A percentile compares a stretch with the other conserved stretches of the same genome.
Conservation (phyloP, 2,888 invertebrate species). For the Ernsta delagoae region DNA sequence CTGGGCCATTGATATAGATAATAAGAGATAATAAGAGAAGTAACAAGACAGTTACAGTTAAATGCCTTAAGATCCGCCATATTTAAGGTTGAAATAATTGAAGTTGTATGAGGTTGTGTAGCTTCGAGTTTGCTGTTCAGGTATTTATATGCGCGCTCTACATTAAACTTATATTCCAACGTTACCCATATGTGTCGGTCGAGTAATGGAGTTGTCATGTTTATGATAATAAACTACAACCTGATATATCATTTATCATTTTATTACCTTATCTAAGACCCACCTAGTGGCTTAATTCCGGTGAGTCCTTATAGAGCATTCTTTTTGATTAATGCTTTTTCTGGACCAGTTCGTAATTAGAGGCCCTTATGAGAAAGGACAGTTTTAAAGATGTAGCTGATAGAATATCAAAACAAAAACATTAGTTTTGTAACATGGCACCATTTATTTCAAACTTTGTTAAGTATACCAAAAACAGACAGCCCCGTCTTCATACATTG, state of each 20-base stretch:
- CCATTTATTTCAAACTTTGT: too few relatives aligned
- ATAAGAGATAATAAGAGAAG: too few relatives aligned
- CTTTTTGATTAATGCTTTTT: constrained; percentile 66
- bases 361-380: background rate
- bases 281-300: constrained; percentile 61
- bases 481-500: too few relatives aligned
- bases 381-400: background rate
- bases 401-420: too few relatives aligned
- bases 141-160: background rate
- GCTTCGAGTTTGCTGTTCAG: too few relatives aligned
- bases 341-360: background rate
- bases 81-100: too few relatives aligned
- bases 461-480: too few relatives aligned
- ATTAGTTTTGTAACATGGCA: too few relatives aligned
- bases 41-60: too few relatives aligned
- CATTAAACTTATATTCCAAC: background rate
- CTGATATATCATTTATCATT: constrained; percentile 75
- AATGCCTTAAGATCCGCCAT: too few relatives aligned
- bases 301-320: constrained; percentile 59
- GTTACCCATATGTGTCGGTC: constrained; percentile 63
- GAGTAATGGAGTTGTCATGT: constrained; percentile 83
- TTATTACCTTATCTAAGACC: constrained; percentile 59
- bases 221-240: constrained; percentile 75
- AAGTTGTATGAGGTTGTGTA: too few relatives aligned
- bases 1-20: too few relatives aligned